Base-by-base conservation (phyloP, 2,888 invertebrate genomes). In the Portevinia maculata region DNA sequence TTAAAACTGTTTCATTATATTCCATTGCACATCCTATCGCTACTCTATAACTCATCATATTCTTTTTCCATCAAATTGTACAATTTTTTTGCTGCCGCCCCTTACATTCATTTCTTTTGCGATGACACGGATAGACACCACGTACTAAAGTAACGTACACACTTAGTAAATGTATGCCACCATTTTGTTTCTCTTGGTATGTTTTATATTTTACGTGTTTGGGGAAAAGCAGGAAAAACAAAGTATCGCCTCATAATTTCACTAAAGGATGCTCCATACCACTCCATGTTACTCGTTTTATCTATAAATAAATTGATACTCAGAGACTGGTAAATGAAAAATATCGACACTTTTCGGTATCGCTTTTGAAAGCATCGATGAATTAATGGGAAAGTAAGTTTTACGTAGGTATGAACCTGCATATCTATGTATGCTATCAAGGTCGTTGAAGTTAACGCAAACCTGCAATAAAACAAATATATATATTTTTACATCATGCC, bases 51-150 rank as follows among this genome's bases (percentile, higher is more conserved):
- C 55, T 67, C 67, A 67, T 55, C 67, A 32, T 44, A 67, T 46
- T 67, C 55, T 55, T 55, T 67, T 67, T 55, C 24, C 67, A 55
- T 67, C 67, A 67, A 67, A 55, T 67, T 67, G 67, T 55, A 32
- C 3, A 7, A 24, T 67, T 41, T 65, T 41, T 52, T 59, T 8
- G 3, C 24, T 34, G 15, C 30, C 13, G 7, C 13, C 17, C 13
- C 8, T 39, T 11, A 13, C 24, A 34, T 34, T 13, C 30, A 21
- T 41, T 65, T 44, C 41, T 44, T 65, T 41, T 41, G 30, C 21
- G 15, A 53, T 53, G 44, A 65, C 53, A 53, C 32, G 44, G 32
- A 55, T 24, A 46, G 34, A 55, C 46, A 55, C 17, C 34, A 34
- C 24, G 55, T 34, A 67, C 44, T 24, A 24, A 24, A 44, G 21